Percentiles rank a stretch among this genome's conserved stretches.
phyloP scores from a whole-genome alignment of 2,113 vertebrate genomes.

The Pardalotus punctatus region DNA sequence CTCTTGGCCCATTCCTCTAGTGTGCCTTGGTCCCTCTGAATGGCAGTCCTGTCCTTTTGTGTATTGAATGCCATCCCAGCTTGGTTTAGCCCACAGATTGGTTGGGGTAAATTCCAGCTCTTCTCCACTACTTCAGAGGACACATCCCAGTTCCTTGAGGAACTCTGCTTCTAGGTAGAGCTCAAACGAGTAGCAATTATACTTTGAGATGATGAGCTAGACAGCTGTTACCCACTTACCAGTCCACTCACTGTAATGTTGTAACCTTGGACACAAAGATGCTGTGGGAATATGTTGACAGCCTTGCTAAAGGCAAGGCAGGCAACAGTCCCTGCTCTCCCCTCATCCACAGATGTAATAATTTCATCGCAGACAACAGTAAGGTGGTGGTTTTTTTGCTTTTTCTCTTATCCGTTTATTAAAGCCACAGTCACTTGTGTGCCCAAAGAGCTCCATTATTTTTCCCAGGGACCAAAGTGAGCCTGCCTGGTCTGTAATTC shows the following conservation, averaged over 20 bases:
- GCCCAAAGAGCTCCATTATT: neutral
- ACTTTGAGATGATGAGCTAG: neutral
- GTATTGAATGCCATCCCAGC: neutral
- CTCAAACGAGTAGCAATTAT: neutral
- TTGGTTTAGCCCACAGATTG: neutral
- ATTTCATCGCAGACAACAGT: neutral
- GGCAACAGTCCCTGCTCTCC: neutral
- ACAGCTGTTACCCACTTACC: neutral
- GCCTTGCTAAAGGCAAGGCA: neutral
- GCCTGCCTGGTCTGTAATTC: neutral
- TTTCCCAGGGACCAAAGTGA: neutral
- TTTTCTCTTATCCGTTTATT: neutral
- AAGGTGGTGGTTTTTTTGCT: neutral
- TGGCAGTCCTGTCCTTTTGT: neutral
- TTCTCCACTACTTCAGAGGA: neutral
- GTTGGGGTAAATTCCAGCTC: neutral
- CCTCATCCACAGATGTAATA: neutral
- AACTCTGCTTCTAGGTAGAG: neutral
- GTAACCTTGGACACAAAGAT: neutral
- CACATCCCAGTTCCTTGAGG: neutral
- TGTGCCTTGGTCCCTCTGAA: neutral
- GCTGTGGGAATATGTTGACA: neutral
- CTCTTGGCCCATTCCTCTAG: neutral
- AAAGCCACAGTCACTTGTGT: neutral
- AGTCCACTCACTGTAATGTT: neutral